phyloP scores from a whole-genome alignment of 2,888 invertebrate species.

The Celastrina argiolus region DNA sequence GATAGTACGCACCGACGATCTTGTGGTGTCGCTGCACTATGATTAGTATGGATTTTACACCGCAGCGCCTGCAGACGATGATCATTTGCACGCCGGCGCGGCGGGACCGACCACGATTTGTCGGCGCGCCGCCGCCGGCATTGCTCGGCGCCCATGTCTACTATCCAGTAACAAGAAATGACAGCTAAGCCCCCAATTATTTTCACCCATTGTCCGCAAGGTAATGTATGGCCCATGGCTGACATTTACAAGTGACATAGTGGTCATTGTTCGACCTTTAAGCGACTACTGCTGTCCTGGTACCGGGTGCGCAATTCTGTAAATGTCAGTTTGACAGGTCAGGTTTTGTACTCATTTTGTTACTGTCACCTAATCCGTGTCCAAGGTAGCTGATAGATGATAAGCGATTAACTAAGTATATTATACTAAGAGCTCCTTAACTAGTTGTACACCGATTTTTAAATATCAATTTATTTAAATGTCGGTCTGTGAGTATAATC shows the following conservation, averaged over 20 bases:
- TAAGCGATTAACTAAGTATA: neutral
- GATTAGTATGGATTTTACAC: too few relatives aligned
- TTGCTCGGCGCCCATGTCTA: too few relatives aligned
- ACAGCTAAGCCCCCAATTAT: neutral
- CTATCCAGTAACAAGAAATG: neutral
- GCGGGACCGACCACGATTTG: too few relatives aligned
- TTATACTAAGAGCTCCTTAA: too few relatives aligned
- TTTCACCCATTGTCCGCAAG: neutral
- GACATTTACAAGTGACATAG: neutral
- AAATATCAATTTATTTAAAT: too few relatives aligned
- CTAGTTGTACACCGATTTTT: too few relatives aligned
- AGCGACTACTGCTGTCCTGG: neutral
- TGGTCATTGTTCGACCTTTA: conserved; percentile 11
- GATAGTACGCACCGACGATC: too few relatives aligned
- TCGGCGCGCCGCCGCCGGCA: too few relatives aligned
- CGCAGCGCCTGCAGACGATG: too few relatives aligned
- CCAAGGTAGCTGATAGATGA: neutral
- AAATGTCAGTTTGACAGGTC: conserved; percentile 9
- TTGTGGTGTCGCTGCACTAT: too few relatives aligned
- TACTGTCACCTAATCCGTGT: neutral
- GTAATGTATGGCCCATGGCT: neutral
- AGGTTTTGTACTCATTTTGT: neutral
- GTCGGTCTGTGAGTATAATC: too few relatives aligned
- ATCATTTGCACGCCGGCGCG: too few relatives aligned
- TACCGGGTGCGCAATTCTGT: neutral